These are phyloP conservation scores for Brienomyrus brachyistius DNA, from an alignment of 2,113 vertebrate genomes.

Conservation along the genomic window DNA sequence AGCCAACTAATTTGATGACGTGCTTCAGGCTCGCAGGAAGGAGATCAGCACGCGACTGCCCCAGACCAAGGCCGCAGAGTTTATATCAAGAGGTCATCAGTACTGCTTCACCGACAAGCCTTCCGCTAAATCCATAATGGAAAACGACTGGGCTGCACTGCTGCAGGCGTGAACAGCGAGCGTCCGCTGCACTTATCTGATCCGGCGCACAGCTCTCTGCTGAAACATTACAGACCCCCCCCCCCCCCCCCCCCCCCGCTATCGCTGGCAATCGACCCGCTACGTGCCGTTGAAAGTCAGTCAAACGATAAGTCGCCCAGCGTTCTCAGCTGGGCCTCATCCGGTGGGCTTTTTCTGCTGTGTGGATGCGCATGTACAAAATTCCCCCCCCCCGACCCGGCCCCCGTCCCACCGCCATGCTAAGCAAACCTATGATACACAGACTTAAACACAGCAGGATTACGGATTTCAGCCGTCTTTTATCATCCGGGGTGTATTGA, in stretches of 20 bases:
- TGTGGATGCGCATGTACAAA: neutral
- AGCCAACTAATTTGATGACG: neutral
- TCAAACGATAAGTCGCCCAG: neutral
- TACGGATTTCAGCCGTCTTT: neutral
- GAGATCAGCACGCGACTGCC: neutral
- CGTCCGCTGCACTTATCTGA: neutral
- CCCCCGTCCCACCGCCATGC: neutral
- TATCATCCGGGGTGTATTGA: neutral
- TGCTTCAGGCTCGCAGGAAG: neutral
- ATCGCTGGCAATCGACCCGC: neutral
- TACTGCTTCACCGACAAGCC: neutral
- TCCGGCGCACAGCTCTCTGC: neutral
- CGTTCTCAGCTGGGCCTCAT: neutral
- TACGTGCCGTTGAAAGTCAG: neutral
- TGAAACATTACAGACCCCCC: neutral
- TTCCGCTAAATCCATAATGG: constrained; percentile 27
- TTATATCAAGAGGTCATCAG: constrained; percentile 13
- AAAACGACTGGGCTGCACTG: constrained; percentile 27
- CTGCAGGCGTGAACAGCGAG: constrained; percentile 15
- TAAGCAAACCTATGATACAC: neutral
- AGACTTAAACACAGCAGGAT: neutral
- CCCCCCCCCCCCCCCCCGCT: too few species aligned
- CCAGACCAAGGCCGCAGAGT: neutral
- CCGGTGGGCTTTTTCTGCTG: neutral
- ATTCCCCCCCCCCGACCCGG: neutral